phyloP scores from a whole-genome alignment of 2,797 vertebrate genomes.

The Pseudochromis fuscus region DNA sequence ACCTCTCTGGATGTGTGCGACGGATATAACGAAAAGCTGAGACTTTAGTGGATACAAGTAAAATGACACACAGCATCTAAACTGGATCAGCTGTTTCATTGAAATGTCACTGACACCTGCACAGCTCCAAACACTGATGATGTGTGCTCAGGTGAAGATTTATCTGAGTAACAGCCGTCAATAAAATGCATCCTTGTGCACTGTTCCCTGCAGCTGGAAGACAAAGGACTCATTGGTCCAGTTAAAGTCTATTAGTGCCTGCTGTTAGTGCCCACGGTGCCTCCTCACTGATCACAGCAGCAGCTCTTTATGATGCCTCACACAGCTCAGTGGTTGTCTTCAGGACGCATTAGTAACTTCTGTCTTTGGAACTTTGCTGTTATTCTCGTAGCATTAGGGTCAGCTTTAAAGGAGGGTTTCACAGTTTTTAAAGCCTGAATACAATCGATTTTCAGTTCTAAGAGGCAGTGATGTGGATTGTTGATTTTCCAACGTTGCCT shows the following conservation, averaged over 20 bases:
- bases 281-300: constrained; percentile 9
- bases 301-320: constrained; percentile 14
- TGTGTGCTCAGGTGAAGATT: constrained; percentile 12
- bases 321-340: not conserved
- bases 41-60: too few species aligned
- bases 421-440: too few species aligned
- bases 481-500: too few species aligned
- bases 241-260: constrained; percentile 59
- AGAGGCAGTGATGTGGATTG: too few species aligned
- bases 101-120: too few species aligned
- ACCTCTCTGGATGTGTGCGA: constrained; percentile 18
- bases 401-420: too few species aligned
- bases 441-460: too few species aligned
- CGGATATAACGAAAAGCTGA: too few species aligned
- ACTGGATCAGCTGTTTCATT: too few species aligned
- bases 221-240: constrained; percentile 50
- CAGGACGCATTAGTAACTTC: not conserved
- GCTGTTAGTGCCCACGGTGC: constrained; percentile 27
- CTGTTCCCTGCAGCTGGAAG: constrained; percentile 38
- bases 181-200: constrained; percentile 36
- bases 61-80: too few species aligned
- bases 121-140: not conserved
- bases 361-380: not conserved
- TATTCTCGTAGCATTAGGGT: too few species aligned
- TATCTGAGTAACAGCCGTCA: constrained; percentile 32